Base-by-base conservation (phyloP, 2,888 invertebrate species). In the Neoascia interrupta region DNA sequence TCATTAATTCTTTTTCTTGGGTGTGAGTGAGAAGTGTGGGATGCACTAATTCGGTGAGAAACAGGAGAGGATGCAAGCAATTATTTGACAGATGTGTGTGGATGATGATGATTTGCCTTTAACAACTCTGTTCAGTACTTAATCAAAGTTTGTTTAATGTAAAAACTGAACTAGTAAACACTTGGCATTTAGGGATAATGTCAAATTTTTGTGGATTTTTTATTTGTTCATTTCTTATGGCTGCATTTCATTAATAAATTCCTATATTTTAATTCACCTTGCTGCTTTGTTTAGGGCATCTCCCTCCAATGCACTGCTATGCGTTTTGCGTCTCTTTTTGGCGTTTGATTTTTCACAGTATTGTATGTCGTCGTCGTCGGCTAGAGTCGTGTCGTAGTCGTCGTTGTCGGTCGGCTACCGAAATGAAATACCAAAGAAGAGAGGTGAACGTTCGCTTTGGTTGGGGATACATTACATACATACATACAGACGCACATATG, bases 361-460 rank as follows among this genome's bases (percentile, higher is more conserved):
- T 39, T 45, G 34, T 39, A 56, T 63, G 63, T 63, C 41, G 53
- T 45, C 15, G 49, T 53, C 43, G 63, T 64, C 37, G 37, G 31
- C 34, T 19, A 53, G 43, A 37, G 64, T 11, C 26, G n/a, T n/a
- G 54, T 43, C 16, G 61, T 39, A n/a, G 34, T 47, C 16, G 43
- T 31, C 26, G 60, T 37, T 36, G 53, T 75, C 54, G 70, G 70
- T 70, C 53, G 56, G 64, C 64, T 70, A 70, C 76, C 56, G 64
- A 76, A 76, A 70, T 76, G 76, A 70, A 76, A 76, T 70, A 70
- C 76, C 70, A 76, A 76, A 76, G 76, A 76, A 76, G 61, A 75
- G 75, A 76, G 76, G 76, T 76, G 76, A 76, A 76, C 54, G 76
- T 76, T 76, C 76, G 72, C 76, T 76, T 76, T 66, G 60, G 76